Conservation (phyloP, 2,888 invertebrate species). For the Caenorhabditis zanzibari region DNA sequence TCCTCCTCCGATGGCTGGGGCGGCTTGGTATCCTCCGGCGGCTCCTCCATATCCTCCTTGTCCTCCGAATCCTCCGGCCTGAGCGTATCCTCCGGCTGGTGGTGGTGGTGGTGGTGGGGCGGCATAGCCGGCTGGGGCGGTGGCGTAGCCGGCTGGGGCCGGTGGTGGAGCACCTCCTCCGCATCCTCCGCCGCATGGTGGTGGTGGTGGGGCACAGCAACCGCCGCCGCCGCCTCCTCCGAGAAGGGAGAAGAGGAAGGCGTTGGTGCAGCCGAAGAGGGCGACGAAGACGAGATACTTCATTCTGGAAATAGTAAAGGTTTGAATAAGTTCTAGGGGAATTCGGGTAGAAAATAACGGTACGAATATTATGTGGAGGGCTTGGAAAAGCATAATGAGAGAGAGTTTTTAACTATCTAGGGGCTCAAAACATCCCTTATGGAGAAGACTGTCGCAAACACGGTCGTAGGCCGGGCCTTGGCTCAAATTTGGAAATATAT, state of each 20-base stretch:
- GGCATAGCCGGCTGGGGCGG: constrained; percentile 52
- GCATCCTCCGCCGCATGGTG: constrained; percentile 63
- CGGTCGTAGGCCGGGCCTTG: too few relatives aligned
- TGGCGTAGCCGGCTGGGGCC: constrained; percentile 53
- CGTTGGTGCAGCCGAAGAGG: constrained; percentile 64
- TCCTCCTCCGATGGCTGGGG: constrained; percentile 54
- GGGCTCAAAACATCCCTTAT: too few relatives aligned
- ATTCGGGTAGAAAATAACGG: too few relatives aligned
- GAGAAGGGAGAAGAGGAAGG: constrained; percentile 61
- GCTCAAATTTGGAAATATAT: too few relatives aligned
- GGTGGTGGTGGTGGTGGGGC: constrained; percentile 62
- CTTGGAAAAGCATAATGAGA: too few relatives aligned
- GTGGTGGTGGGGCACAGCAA: constrained; percentile 53
- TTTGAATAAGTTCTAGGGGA: neutral
- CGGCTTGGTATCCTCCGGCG: constrained; percentile 36
- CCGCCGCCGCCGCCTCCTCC: constrained; percentile 63
- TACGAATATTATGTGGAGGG: too few relatives aligned
- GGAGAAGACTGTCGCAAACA: too few relatives aligned
- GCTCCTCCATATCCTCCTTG: constrained; percentile 28
- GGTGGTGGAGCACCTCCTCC: constrained; percentile 52
- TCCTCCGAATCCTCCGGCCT: constrained; percentile 33
- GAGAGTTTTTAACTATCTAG: too few relatives aligned
- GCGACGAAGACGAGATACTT: constrained; percentile 53
- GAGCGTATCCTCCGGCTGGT: constrained; percentile 45
- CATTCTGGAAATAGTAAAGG: constrained; percentile 33